Evolutionary conservation across 2,113 vertebrate genomes (phyloP).

Genomic region (Corydoras maculifer): DNA sequence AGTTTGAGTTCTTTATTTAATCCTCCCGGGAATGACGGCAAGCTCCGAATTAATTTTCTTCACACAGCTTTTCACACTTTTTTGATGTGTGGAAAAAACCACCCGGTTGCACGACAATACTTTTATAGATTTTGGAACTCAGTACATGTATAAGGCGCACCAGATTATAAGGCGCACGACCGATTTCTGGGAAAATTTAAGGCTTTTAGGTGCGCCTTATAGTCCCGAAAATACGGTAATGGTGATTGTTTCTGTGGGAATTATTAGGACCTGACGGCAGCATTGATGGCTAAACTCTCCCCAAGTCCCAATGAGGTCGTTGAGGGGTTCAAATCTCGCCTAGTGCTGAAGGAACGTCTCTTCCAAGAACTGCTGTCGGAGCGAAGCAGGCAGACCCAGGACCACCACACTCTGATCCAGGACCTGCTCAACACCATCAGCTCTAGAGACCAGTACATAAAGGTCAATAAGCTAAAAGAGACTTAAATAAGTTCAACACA

Average conservation of each 20-base stretch:
- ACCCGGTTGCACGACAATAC: no score
- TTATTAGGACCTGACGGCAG: slow-evolving; percentile 72
- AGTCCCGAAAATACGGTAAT: no score
- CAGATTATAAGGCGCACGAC: no score
- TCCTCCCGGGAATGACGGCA: no score
- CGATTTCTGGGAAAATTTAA: no score
- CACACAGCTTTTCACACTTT: no score
- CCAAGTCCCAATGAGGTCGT: slow-evolving; percentile 65
- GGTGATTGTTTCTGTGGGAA: not conserved
- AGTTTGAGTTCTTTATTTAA: no score
- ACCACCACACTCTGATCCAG: slow-evolving; percentile 76
- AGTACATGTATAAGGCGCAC: no score
- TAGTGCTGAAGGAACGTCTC: slow-evolving; percentile 80
- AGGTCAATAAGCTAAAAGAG: slow-evolving; percentile 53
- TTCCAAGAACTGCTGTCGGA: slow-evolving; percentile 82
- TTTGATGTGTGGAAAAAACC: no score
- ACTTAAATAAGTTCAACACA: not conserved
- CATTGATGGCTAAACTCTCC: slow-evolving; percentile 70
- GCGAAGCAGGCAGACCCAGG: slow-evolving; percentile 63
- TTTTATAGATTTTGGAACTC: no score
- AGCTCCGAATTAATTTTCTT: no score
- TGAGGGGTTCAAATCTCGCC: slow-evolving; percentile 76
- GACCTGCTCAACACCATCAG: slow-evolving; percentile 75
- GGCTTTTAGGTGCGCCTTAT: no score
- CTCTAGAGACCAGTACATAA: slow-evolving; percentile 75